phyloP scores from a whole-genome alignment of 1,140 invertebrate genomes.

The Trachymyrmex cornetzi region DNA sequence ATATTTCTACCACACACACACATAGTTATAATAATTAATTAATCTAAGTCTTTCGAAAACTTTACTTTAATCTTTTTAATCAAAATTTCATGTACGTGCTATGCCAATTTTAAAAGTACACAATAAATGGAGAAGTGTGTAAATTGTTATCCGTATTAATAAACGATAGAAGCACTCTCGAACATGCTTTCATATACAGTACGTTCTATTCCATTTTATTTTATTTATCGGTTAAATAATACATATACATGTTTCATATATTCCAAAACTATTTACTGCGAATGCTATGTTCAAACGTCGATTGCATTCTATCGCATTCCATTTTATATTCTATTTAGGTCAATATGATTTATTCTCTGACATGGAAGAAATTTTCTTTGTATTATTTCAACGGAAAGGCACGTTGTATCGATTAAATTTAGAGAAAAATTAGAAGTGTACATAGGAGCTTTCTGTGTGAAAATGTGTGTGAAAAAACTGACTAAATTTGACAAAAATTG shows the following conservation, averaged over 20 bases:
- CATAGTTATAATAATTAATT: constrained; percentile 9
- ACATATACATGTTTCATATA: neutral
- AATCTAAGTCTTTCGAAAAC: neutral
- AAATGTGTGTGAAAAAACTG: neutral
- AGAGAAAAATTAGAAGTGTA: neutral
- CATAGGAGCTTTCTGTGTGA: neutral
- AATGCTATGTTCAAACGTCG: neutral
- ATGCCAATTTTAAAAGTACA: neutral
- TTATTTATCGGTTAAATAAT: neutral
- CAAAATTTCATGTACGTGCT: constrained; percentile 8
- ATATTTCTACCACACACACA: neutral
- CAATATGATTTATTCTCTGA: neutral
- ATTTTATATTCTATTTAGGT: constrained; percentile 1
- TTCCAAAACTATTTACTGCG: neutral
- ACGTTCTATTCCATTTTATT: neutral
- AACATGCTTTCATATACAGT: neutral
- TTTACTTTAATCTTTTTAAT: neutral
- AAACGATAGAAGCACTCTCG: constrained; percentile 11
- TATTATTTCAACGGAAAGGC: neutral
- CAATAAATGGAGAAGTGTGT: neutral
- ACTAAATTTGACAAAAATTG: neutral
- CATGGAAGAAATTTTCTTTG: neutral
- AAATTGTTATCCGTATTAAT: constrained; percentile 28
- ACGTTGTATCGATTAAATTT: neutral
- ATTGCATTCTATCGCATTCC: neutral